These are phyloP conservation scores for Synchiropus splendidus DNA, from an alignment of 2,113 vertebrate genomes.

Conservation along the genomic window DNA sequence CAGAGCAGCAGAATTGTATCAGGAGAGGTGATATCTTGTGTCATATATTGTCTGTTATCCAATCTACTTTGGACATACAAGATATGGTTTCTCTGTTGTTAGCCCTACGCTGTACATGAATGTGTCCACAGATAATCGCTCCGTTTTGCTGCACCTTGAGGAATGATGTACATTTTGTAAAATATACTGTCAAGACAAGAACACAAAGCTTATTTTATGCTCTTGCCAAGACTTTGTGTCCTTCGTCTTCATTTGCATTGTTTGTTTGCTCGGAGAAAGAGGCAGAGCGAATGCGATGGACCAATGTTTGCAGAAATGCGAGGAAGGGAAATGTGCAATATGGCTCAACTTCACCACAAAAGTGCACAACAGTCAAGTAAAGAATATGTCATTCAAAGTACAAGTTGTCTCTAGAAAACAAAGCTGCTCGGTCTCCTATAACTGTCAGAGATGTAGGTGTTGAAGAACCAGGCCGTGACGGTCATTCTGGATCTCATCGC, in stretches of 20 bases:
- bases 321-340: conserved; percentile 75
- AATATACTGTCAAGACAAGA: background rate
- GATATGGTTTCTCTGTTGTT: conserved; percentile 33
- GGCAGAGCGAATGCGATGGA: conserved; percentile 71
- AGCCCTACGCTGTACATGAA: conserved; percentile 49
- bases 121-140: conserved; percentile 48
- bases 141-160: conserved; percentile 24
- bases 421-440: too few relatives aligned
- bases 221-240: too few relatives aligned
- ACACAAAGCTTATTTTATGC: too few relatives aligned
- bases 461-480: too few relatives aligned
- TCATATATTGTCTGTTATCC: conserved; percentile 36
- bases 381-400: too few relatives aligned
- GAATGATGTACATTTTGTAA: background rate
- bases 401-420: background rate
- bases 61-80: conserved; percentile 32
- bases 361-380: background rate
- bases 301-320: conserved; percentile 68
- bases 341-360: conserved; percentile 50
- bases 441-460: too few relatives aligned
- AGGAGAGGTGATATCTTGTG: conserved; percentile 33
- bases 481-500: too few relatives aligned
- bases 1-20: conserved; percentile 42
- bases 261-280: conserved; percentile 11
- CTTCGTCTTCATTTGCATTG: background rate